Evolutionary conservation across 1,140 invertebrate species (phyloP), one percentile per base, ranked within the genome.

Genomic region (Campoletis sonorensis): DNA sequence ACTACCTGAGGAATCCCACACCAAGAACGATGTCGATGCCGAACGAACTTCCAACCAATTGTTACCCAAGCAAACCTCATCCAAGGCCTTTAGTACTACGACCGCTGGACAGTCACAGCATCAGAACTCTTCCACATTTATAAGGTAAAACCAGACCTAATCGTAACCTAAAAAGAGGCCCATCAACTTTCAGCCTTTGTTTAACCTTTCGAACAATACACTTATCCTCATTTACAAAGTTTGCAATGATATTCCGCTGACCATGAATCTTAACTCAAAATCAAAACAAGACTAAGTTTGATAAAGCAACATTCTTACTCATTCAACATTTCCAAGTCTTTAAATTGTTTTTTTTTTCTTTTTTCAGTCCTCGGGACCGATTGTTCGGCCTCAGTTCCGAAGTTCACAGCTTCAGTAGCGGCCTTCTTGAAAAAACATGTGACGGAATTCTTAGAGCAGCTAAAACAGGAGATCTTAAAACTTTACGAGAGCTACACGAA

Each of bases 361-460:
- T 89, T 87, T 1, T 85, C n/a, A 92, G 91, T 83, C 87, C 91
- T 3, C 85, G 89, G 2, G 91, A 92, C 79, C 87, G 91, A 76
- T 85, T 92, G 0, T 92, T 92, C 72, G 86, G 91, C 26, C 72
- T 92, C 30, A 88, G 89, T 72, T 87, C 90, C n/a, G 90, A 91
- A 54, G 90, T 92, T 72, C 89, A 92, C 72, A 83, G 84, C 5
- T 91, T 92, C 77, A 88, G 83, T 87, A 94, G 94, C 85, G 93
- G 93, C 84, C 91, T 96, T 85, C 92, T 96, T 85, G 95, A 96
- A 91, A 96, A 95, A 92, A 95, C 95, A 83, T 95, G 95, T 83
- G 96, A 97, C 88, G 94, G 94, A 83, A 93, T 98, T 82, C 93
- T 98, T 85, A 95, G 96, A 93, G 96, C 97, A 49, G 95, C 96